phyloP scores from a whole-genome alignment of 2,113 vertebrate species.

The Brachyhypopomus gauderio region DNA sequence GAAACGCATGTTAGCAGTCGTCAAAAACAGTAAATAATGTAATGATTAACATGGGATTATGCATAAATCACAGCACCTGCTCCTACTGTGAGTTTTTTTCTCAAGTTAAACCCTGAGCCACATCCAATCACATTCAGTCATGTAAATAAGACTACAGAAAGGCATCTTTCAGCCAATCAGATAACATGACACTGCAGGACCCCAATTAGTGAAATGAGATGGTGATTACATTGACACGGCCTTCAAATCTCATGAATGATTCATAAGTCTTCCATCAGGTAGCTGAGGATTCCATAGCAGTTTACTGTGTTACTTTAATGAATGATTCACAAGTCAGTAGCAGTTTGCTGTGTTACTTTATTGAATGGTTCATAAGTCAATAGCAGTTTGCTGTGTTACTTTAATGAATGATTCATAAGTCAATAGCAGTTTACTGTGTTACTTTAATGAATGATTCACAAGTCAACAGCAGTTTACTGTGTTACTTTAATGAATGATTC shows the following conservation, averaged over 20 bases:
- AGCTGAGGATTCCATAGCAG: slow-evolving; percentile 21
- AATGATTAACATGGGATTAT: slow-evolving; percentile 11
- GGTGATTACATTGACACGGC: slow-evolving; percentile 40
- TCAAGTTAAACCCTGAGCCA: slow-evolving; percentile 25
- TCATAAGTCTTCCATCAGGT: slow-evolving; percentile 31
- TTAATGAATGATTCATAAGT: too few relatives aligned
- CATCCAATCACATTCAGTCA: slow-evolving; percentile 18
- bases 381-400: too few relatives aligned
- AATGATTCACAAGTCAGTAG: slow-evolving; percentile 42
- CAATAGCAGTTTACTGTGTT: too few relatives aligned
- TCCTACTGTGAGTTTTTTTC: not conserved
- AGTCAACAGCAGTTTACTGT: too few relatives aligned
- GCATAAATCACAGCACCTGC: slow-evolving; percentile 36
- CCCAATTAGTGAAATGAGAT: slow-evolving; percentile 34
- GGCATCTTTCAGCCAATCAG: slow-evolving; percentile 34
- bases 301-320: slow-evolving; percentile 21
- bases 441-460: too few relatives aligned
- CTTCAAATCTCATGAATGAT: slow-evolving; percentile 43
- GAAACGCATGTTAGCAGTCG: too few relatives aligned
- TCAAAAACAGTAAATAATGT: too few relatives aligned
- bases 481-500: too few relatives aligned
- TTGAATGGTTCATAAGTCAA: too few relatives aligned
- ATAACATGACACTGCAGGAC: slow-evolving; percentile 28
- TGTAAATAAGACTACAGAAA: slow-evolving; percentile 11
- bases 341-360: too few relatives aligned